Evolutionary conservation across 2,113 vertebrate genomes (phyloP), one percentile per base, ranked within the genome.

Genomic region (Nematolebias whitei): DNA sequence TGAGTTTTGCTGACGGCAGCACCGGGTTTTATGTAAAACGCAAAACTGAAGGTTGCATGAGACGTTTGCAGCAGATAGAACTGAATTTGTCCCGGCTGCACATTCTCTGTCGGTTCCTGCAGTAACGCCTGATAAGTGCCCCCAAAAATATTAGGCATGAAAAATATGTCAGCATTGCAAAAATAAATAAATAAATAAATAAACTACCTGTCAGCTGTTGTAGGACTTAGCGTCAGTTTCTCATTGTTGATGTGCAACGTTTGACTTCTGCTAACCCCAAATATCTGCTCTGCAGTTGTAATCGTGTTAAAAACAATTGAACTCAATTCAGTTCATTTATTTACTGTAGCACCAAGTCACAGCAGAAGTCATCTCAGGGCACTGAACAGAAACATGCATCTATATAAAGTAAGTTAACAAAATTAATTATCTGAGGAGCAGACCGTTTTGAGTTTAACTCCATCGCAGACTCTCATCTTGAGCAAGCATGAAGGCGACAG

Each of bases 221-320:
- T 19, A 15, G 39, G 53, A 70, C 69, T 11, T 1, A 39, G 51
- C 47, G 40, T 29, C 69, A 64, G 45, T 60, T 78, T 68, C 59
- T 74, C 39, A 47, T 47, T 73, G 80, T 74, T 61, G 72, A 54
- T 64, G 41, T 51, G 74, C 48, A 55, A 1, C 48, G 45, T 71
- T 59, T 53, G 66, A 69, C 74, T 85, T 86, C 15, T 85, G 78
- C 83, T 69, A 60, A 65, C 26, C 26, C 26, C 26, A 39, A 39
- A 39, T 39, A 39, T 41, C 40, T 41, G 40, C 1, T 35, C 10
- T 35, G 9, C 32, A 35, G 5, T 35, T 35, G 5, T 10, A 29
- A 29, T 29, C 38, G 11, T 12, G 2, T 39, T n/a, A n/a, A n/a
- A n/a, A n/a, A n/a, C n/a, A n/a, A n/a, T n/a, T n/a, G n/a, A n/a